Percentiles rank a stretch among this genome's conserved stretches.
Conservation (phyloP, 2,113 vertebrate genomes). For the Osmerus eperlanus region DNA sequence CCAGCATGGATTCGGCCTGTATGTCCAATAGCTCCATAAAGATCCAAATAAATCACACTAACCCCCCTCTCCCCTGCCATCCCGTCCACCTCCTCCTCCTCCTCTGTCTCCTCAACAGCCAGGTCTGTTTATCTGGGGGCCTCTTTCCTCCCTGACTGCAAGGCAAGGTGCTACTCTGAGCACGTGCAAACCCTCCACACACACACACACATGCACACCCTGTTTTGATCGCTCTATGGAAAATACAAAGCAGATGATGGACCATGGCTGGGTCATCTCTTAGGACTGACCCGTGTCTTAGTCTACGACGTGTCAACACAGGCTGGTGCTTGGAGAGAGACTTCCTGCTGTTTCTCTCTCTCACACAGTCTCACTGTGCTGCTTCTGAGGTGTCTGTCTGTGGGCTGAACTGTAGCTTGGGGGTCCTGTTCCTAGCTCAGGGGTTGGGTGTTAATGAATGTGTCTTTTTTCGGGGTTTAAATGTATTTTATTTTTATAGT, state of each 20-base stretch:
- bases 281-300: not conserved
- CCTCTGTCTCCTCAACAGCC: not conserved
- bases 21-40: no score
- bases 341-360: not conserved
- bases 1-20: no score
- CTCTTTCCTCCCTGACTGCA: not conserved
- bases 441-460: no score
- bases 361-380: no score
- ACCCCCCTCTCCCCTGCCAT: no score
- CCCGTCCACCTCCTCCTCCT: not conserved
- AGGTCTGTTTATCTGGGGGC: constrained; percentile 16
- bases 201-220: not conserved
- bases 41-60: no score
- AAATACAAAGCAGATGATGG: constrained; percentile 22
- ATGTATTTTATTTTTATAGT: no score
- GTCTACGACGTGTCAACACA: not conserved
- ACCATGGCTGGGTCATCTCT: not conserved
- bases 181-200: not conserved
- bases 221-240: constrained; percentile 14
- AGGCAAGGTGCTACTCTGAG: constrained; percentile 13
- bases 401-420: not conserved
- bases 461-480: no score
- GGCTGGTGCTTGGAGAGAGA: not conserved
- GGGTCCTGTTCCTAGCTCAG: no score
- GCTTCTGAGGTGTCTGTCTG: not conserved